Evolutionary conservation across 2,113 vertebrate species (phyloP).

Genomic region (Rynchops niger): DNA sequence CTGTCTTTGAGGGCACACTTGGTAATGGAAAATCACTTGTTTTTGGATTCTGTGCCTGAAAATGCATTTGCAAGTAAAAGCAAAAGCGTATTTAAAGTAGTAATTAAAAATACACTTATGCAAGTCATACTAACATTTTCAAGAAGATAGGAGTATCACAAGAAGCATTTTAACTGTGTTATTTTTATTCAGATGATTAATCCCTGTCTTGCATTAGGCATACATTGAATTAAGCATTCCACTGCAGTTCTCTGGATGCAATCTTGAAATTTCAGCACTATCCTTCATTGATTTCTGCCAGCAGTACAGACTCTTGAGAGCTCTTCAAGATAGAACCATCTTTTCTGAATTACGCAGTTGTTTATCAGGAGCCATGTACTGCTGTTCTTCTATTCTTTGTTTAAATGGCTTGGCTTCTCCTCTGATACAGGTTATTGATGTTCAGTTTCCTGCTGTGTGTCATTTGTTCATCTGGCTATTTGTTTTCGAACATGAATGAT

Average conservation of each 20-base stretch:
- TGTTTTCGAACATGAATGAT: background rate
- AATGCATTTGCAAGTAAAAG: background rate
- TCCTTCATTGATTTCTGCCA: background rate
- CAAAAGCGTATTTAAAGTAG: background rate
- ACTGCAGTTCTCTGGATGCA: background rate
- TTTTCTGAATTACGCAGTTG: background rate
- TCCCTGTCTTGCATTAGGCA: background rate
- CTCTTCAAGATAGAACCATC: background rate
- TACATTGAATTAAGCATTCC: background rate
- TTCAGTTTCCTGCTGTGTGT: background rate
- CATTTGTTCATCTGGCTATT: background rate
- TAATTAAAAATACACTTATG: background rate
- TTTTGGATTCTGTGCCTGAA: background rate
- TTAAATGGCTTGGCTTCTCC: background rate
- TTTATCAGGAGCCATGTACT: background rate
- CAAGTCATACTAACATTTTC: background rate
- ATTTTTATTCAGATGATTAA: constrained; percentile 21
- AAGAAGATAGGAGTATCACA: background rate
- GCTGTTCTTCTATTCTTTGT: background rate
- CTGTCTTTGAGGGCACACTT: background rate
- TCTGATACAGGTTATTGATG: background rate
- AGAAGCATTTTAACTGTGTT: background rate
- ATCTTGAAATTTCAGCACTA: background rate
- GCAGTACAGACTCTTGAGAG: background rate
- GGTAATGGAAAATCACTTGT: background rate